Evolutionary conservation across 2,113 vertebrate genomes (phyloP).

Genomic region (Chaetorhynchus papuensis): DNA sequence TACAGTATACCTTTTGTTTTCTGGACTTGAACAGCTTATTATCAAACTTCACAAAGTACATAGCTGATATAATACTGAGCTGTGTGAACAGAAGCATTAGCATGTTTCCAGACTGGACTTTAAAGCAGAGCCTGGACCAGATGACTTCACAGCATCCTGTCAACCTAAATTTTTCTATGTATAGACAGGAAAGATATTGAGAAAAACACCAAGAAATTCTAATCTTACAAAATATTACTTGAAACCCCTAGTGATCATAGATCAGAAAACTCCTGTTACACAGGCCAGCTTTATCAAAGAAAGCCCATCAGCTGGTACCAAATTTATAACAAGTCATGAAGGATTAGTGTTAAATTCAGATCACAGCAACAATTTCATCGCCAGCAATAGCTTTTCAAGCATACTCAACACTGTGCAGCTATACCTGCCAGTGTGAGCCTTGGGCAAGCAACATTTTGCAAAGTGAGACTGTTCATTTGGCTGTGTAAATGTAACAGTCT

Average conservation of each 20-base stretch:
- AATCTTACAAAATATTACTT: not conserved
- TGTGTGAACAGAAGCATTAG: not conserved
- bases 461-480: not conserved
- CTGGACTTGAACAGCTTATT: not conserved
- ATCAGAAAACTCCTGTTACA: not conserved
- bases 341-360: not conserved
- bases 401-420: not conserved
- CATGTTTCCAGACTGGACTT: not conserved
- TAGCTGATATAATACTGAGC: not conserved
- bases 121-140: not conserved
- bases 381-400: not conserved
- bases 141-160: not conserved
- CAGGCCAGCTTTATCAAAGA: not conserved
- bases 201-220: not conserved
- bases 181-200: not conserved
- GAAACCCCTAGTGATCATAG: not conserved
- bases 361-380: not conserved
- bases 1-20: not conserved
- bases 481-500: not conserved
- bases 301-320: not conserved
- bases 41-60: not conserved
- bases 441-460: not conserved
- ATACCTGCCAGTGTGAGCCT: not conserved
- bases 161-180: not conserved
- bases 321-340: not conserved